These are phyloP conservation scores for Chironomus striatipennis DNA, from an alignment of 1,140 invertebrate species.

Conservation along the genomic window DNA sequence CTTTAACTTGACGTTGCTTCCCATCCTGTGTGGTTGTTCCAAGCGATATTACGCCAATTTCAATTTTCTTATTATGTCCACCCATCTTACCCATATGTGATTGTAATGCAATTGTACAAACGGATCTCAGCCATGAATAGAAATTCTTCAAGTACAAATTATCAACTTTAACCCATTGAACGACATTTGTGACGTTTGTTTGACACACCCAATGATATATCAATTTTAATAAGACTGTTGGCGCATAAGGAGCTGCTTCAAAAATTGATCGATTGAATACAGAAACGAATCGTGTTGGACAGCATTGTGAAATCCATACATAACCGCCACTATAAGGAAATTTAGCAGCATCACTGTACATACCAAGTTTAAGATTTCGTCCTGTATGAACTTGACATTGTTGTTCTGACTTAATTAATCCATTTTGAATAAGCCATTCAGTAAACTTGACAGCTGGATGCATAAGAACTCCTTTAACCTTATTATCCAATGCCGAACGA, in stretches of 20 bases:
- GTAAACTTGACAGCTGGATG: conserved; percentile 70
- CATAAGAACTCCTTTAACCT: conserved; percentile 72
- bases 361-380: conserved; percentile 64
- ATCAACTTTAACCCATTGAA: conserved; percentile 79
- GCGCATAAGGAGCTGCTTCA: conserved; percentile 70
- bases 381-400: conserved; percentile 55
- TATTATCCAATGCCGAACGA: conserved; percentile 51
- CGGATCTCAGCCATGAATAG: conserved; percentile 65
- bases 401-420: conserved; percentile 67
- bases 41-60: conserved; percentile 80
- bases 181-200: conserved; percentile 76
- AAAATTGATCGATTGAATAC: conserved; percentile 81
- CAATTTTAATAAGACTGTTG: conserved; percentile 68
- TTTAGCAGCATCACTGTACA: conserved; percentile 74
- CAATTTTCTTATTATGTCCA: conserved; percentile 54
- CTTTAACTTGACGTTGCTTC: conserved; percentile 71
- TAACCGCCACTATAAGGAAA: conserved; percentile 81
- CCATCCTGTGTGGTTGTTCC: conserved; percentile 80
- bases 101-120: conserved; percentile 68
- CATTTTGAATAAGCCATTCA: conserved; percentile 81
- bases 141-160: conserved; percentile 67
- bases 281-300: conserved; percentile 70
- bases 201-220: conserved; percentile 87
- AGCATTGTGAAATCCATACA: conserved; percentile 81
- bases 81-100: conserved; percentile 63